phyloP scores from a whole-genome alignment of 1,140 invertebrate genomes.

The Drosophila ogumai region DNA sequence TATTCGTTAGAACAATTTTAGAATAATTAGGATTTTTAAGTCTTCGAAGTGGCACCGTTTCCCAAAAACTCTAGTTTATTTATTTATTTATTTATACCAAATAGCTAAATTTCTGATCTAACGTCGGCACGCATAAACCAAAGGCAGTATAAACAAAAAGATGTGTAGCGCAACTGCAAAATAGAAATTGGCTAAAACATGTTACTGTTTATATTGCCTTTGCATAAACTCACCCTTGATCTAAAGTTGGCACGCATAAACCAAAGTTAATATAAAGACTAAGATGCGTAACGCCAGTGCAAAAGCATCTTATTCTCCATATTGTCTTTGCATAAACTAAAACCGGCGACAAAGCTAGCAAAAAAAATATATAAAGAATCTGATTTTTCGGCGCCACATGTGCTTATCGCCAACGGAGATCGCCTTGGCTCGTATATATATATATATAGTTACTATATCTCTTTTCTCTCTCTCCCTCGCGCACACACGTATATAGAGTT shows the following conservation, averaged over 20 bases:
- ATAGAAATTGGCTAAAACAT: background rate
- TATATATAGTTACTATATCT: slow-evolving; percentile 21
- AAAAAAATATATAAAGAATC: slow-evolving; percentile 16
- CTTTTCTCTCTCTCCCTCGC: slow-evolving; percentile 21
- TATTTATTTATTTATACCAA: slow-evolving; percentile 21
- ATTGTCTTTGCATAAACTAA: background rate
- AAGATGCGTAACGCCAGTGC: background rate
- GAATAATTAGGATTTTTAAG: slow-evolving; percentile 14
- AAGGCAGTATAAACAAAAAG: background rate
- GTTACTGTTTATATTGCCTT: background rate
- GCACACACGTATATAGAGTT: slow-evolving; percentile 17
- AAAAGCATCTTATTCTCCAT: background rate
- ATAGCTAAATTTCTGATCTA: background rate
- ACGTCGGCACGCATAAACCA: slow-evolving; percentile 3
- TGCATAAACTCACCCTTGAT: background rate
- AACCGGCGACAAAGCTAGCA: slow-evolving; percentile 11
- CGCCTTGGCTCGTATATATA: slow-evolving; percentile 8
- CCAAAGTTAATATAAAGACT: background rate
- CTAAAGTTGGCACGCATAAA: background rate
- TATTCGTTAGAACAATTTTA: slow-evolving; percentile 9
- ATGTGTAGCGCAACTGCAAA: background rate
- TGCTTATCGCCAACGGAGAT: slow-evolving; percentile 22
- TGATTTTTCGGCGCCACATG: slow-evolving; percentile 10
- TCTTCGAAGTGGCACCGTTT: background rate
- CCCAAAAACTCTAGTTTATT: slow-evolving; percentile 1